Evolutionary conservation across 1,140 invertebrate genomes (phyloP), one percentile per base, ranked within the genome.

Genomic region (Drosophila ercepeae): DNA sequence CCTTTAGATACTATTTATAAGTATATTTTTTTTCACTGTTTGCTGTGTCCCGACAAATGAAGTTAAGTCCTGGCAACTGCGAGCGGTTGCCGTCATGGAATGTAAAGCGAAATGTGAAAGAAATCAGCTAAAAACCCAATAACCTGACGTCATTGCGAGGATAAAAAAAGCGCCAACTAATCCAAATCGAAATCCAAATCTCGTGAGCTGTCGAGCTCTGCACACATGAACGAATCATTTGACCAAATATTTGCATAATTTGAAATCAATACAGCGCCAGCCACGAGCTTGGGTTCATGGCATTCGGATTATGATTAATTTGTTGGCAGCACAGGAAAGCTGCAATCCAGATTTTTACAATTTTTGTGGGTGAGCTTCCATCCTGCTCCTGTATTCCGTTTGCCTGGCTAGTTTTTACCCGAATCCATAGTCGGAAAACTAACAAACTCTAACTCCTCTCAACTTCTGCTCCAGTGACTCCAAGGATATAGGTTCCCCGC

Each of bases 191-290:
- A 34, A 34, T 34, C 19, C 51, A 25, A 54, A 54, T 45, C 57
- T 64, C 60, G 60, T 61, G 60, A 29, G 55, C 42, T 64, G 60
- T 64, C 42, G 54, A 39, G 60, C 18, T 65, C 34, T 4, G 63
- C 39, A 67, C 64, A 67, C 64, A 67, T 67, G 64, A 67, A 48
- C 60, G 63, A 67, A 67, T 67, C 64, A 53, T 67, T 67, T 67
- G 64, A 67, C 61, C 64, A 67, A 67, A 67, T 67, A 67, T 67
- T 67, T 67, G 64, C 64, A 67, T 67, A 67, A 67, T 53, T 67
- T 34, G 64, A 67, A 67, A 67, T 67, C 63, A 53, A 67, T 67
- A 67, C 45, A 45, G n/a, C 32, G 13, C 51, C 23, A 18, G 29
- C 19, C 32, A n/a, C 52, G 39, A 14, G 23, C 18, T 27, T 25